A percentile compares a stretch with the other conserved stretches of the same genome.
phyloP scores from a whole-genome alignment of 1,140 invertebrate species.

The Mizuhopecten yessoensis region DNA sequence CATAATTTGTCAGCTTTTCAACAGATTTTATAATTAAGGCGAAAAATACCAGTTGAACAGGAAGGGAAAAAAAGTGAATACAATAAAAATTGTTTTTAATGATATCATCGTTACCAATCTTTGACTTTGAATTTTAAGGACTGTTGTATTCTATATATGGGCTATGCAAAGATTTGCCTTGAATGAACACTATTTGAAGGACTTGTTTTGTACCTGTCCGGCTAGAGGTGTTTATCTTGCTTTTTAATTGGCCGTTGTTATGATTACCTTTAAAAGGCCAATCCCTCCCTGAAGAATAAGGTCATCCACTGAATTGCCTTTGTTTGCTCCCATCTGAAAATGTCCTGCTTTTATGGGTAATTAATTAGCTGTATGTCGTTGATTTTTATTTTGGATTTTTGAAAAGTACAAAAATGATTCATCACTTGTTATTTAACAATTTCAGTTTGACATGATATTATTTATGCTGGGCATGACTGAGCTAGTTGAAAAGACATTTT shows the following conservation, averaged over 20 bases:
- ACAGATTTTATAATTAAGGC: background rate
- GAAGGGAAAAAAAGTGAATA: background rate
- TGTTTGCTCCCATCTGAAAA: background rate
- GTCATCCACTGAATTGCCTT: background rate
- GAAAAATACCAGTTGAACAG: background rate
- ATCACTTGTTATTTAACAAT: no score
- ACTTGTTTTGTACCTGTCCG: background rate
- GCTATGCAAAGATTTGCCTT: background rate
- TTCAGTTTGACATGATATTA: no score
- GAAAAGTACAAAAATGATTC: no score
- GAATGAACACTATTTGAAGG: background rate
- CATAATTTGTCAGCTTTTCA: background rate
- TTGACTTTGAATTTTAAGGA: background rate
- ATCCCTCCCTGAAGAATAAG: background rate
- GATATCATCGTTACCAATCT: background rate
- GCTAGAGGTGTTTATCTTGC: background rate
- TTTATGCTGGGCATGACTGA: no score
- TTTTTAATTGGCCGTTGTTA: background rate
- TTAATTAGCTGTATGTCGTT: no score
- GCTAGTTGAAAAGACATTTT: no score
- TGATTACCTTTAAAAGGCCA: background rate
- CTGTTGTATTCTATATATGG: no score
- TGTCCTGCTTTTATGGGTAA: background rate
- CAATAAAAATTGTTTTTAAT: background rate
- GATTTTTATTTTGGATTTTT: background rate